Percentiles rank a stretch among this genome's conserved stretches.
Conservation (phyloP, 2,797 vertebrate genomes). For the Pseudocheirus occidentalis region DNA sequence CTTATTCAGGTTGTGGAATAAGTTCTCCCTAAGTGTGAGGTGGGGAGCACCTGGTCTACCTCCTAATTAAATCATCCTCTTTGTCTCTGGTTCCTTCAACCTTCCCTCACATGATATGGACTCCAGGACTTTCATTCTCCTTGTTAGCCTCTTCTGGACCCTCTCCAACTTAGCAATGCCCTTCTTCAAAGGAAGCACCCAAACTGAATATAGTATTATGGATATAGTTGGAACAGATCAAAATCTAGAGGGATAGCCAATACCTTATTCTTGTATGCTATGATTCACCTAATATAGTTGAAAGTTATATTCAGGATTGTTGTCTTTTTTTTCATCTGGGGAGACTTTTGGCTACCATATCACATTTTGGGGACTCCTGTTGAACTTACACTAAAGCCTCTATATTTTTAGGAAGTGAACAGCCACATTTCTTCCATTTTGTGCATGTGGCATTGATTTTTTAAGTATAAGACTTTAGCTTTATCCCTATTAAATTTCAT, state of each 20-base stretch:
- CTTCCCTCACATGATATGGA: constrained; percentile 37
- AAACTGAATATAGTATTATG: background rate
- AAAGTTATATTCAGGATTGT: background rate
- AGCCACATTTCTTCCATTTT: background rate
- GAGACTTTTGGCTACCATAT: background rate
- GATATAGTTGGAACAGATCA: background rate
- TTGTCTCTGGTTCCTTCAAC: constrained; percentile 38
- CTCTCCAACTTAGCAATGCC: background rate
- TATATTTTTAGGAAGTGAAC: background rate
- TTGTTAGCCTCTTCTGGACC: background rate
- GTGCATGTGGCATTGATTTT: background rate
- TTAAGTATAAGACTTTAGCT: background rate
- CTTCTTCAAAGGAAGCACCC: constrained; percentile 23
- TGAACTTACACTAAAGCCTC: background rate
- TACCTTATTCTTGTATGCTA: background rate
- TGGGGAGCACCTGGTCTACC: background rate
- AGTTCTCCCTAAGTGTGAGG: background rate
- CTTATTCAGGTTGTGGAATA: background rate
- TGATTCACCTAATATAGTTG: background rate
- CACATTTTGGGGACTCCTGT: background rate
- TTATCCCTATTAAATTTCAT: background rate
- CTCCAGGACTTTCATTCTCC: background rate
- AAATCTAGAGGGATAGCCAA: background rate
- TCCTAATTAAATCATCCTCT: background rate
- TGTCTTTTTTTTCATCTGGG: background rate